phyloP scores from a whole-genome alignment of 2,113 vertebrate species.

The Aplodontia rufa region DNA sequence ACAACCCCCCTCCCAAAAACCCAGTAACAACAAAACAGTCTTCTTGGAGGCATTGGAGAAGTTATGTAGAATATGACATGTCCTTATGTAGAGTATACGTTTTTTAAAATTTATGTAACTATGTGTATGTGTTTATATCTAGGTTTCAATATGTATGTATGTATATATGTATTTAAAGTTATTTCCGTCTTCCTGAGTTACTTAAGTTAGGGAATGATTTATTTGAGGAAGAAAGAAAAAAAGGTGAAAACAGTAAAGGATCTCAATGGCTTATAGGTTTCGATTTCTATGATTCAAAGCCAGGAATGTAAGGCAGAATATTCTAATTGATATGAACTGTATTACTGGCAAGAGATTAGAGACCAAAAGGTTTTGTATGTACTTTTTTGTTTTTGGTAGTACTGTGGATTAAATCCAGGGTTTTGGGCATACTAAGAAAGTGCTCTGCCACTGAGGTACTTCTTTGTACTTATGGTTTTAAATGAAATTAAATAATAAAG shows the following conservation, averaged over 20 bases:
- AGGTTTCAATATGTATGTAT: not conserved
- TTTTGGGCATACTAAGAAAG: no score
- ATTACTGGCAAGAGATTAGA: not conserved
- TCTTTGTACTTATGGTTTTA: not conserved
- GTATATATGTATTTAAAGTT: not conserved
- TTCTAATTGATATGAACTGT: constrained; percentile 20
- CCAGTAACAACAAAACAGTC: no score
- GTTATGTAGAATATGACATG: not conserved
- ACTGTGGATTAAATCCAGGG: no score
- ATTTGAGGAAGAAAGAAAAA: constrained; percentile 17
- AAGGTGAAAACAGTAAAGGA: not conserved
- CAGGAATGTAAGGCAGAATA: not conserved
- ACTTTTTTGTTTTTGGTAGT: no score
- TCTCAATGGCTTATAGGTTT: not conserved
- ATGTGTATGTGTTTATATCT: not conserved
- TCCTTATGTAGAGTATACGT: not conserved
- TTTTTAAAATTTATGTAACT: constrained; percentile 18
- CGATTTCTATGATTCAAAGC: not conserved
- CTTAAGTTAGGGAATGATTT: not conserved
- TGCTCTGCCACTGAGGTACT: no score
- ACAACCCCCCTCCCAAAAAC: no score
- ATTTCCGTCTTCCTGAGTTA: not conserved
- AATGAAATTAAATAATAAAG: no score
- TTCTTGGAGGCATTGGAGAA: constrained; percentile 26
- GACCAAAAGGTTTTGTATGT: not conserved